Percentiles rank a stretch among this genome's conserved stretches.
phyloP scores from a whole-genome alignment of 2,113 vertebrate species.

The Nerophis ophidion region DNA sequence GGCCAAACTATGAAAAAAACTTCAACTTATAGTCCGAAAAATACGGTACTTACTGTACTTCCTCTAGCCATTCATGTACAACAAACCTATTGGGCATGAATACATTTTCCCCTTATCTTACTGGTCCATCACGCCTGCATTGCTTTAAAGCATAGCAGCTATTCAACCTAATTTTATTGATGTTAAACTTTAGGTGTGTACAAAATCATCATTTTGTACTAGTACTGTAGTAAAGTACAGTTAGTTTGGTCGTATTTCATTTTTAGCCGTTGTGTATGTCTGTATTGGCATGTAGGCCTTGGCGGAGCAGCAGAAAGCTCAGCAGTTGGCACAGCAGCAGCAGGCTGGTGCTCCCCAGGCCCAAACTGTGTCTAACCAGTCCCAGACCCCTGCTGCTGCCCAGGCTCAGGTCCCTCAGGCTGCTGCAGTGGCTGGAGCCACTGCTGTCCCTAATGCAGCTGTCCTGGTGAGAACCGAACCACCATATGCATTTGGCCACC shows the following conservation, averaged over 20 bases:
- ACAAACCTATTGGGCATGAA: neutral
- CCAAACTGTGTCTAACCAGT: constrained; percentile 62
- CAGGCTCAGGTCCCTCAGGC: constrained; percentile 76
- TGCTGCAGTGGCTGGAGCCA: constrained; percentile 72
- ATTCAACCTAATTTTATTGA: neutral
- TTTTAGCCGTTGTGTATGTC: constrained; percentile 6
- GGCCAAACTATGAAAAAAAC: no score
- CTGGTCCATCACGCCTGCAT: neutral
- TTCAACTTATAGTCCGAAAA: no score
- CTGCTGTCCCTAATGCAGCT: constrained; percentile 81
- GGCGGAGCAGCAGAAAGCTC: constrained; percentile 85
- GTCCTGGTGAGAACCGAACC: constrained; percentile 79
- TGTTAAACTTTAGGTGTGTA: neutral
- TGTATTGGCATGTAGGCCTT: constrained; percentile 70
- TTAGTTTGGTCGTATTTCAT: neutral
- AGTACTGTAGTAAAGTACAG: neutral
- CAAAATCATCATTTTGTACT: neutral
- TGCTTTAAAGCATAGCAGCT: neutral
- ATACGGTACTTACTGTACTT: no score
- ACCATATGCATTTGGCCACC: neutral
- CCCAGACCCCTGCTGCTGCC: constrained; percentile 61
- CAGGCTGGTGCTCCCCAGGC: constrained; percentile 67
- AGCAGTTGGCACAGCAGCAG: constrained; percentile 77
- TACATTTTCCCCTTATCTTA: neutral
- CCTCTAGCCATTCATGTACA: neutral